phyloP scores from a whole-genome alignment of 2,888 invertebrate species.

The Phortica magna region DNA sequence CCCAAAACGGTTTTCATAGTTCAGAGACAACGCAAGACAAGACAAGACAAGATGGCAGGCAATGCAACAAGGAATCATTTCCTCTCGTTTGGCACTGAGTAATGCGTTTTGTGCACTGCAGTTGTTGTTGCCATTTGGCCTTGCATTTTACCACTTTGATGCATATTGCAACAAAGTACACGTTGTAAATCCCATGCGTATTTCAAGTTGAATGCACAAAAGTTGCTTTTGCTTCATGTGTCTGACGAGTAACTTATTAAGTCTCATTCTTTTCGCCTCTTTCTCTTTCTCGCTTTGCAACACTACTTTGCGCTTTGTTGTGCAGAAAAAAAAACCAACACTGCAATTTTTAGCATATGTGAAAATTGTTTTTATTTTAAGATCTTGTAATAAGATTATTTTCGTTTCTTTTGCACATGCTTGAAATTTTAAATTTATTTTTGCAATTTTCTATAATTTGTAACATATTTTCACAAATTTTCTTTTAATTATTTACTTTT shows the following conservation, averaged over 20 bases:
- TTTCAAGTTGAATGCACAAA: conserved; percentile 4
- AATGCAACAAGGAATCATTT: too few species aligned
- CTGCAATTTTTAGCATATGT: too few species aligned
- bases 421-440: not conserved
- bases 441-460: not conserved
- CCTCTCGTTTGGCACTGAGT: too few species aligned
- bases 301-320: not conserved
- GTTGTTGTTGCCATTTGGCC: not conserved
- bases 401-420: not conserved
- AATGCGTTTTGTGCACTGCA: too few species aligned
- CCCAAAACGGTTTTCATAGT: too few species aligned
- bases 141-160: conserved; percentile 10
- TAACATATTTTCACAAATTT: not conserved
- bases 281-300: not conserved
- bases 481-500: conserved; percentile 35
- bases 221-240: not conserved
- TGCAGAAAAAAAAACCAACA: too few species aligned
- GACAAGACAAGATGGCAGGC: too few species aligned
- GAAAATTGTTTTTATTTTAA: not conserved
- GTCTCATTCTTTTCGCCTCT: not conserved
- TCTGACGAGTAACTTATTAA: not conserved
- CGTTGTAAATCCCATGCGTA: not conserved
- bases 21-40: too few species aligned
- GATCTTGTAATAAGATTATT: not conserved
- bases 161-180: not conserved